A percentile compares a stretch with the other conserved stretches of the same genome.
Conservation (phyloP, 2,888 invertebrate species). For the Troglohyphantes excavatus region DNA sequence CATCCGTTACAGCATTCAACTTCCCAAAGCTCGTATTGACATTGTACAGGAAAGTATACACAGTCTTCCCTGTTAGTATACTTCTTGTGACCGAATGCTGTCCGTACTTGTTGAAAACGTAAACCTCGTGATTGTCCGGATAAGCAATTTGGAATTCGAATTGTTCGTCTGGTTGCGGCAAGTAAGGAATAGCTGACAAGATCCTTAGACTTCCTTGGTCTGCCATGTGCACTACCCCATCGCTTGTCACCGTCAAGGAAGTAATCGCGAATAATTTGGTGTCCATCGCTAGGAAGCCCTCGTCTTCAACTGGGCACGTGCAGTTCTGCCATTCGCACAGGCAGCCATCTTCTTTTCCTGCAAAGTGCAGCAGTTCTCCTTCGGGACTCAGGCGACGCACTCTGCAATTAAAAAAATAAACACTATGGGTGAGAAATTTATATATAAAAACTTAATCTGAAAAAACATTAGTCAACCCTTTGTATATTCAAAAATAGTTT, state of each 20-base stretch:
- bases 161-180: slow-evolving; percentile 80
- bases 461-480: neutral
- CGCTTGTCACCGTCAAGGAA: slow-evolving; percentile 95
- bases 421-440: no score
- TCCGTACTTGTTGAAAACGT: slow-evolving; percentile 95
- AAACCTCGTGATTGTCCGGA: slow-evolving; percentile 96
- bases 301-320: slow-evolving; percentile 82
- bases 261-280: slow-evolving; percentile 97
- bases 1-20: slow-evolving; percentile 95
- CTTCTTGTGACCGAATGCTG: slow-evolving; percentile 97
- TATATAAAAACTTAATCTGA: neutral
- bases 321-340: slow-evolving; percentile 90
- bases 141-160: slow-evolving; percentile 97
- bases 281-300: slow-evolving; percentile 93
- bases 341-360: slow-evolving; percentile 95
- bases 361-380: slow-evolving; percentile 95
- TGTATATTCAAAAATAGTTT: neutral
- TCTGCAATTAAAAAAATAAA: slow-evolving; percentile 82
- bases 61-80: slow-evolving; percentile 96
- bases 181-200: slow-evolving; percentile 80
- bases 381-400: slow-evolving; percentile 95
- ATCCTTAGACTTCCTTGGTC: slow-evolving; percentile 89
- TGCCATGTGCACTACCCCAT: slow-evolving; percentile 96
- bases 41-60: slow-evolving; percentile 96
- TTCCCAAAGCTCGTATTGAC: slow-evolving; percentile 98